Base-by-base conservation (phyloP, 2,888 invertebrate species). In the Lobophora halterata region DNA sequence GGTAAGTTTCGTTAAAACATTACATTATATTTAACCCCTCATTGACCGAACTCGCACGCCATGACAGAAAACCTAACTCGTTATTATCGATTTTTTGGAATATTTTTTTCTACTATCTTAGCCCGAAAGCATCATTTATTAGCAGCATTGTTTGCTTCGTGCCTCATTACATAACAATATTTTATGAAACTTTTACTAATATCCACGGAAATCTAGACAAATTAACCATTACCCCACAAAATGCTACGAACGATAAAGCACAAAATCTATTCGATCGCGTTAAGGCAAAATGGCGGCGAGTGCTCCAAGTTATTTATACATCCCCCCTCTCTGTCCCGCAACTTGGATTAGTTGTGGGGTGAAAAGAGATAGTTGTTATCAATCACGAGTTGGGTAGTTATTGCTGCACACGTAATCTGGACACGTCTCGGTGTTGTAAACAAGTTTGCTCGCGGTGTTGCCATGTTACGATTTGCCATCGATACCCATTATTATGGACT, bases 351-450 rank as follows among this genome's bases (percentile, higher is more conserved):
- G 13, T 16, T 31, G 14, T 46, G 49, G 18, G 72, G 47, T 48
- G 45, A 65, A 85, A 52, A 64, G 77, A 71, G 81, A 79, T 49
- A 63, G 65, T 47, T 65, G 63, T 66, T 48, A 64, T 78, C 65
- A 70, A 75, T 76, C 78, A 73, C 67, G 65, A 65, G 58, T 63
- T 65, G 64, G 67, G 62, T 65, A 60, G 68, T 69, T 72, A 74
- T n/a, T 71, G 73, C 69, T 75, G 81, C 77, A 80, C 75, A 85
- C 85, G 86, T 85, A 85, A 85, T 81, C 67, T 70, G 81, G 82
- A 85, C 85, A 85, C 85, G 85, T 85, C 82, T 76, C 78, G 75
- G 69, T 76, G 71, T 78, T 76, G 80, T 83, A 85, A 86, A 85
- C 83, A 86, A 83, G 61, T 58, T 50, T 40, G 29, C 29, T 13